Base-by-base conservation (phyloP, 2,797 vertebrate genomes). In the Sphenodon punctatus region DNA sequence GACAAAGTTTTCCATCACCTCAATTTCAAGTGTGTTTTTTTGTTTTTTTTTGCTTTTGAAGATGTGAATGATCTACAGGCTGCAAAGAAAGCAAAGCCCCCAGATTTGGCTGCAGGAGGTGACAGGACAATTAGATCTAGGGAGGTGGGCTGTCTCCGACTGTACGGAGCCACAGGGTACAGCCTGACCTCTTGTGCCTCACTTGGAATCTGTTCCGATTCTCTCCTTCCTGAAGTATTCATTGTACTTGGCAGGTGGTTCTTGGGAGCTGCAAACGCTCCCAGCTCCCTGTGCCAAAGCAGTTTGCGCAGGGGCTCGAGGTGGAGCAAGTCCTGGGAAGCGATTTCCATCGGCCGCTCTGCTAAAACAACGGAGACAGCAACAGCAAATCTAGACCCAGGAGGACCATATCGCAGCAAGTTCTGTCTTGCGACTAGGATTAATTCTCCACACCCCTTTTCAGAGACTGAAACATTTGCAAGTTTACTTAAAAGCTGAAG, bases 171-270 rank as follows among this genome's bases (percentile, higher is more conserved):
- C 19, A 11, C 2, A 1, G 69, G 73, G 46, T 86, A 70, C 6
- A 17, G 7, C 4, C 41, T 86, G 82, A 92, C 88, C 86, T 88
- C 86, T 67, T 51, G 85, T 90, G 63, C 76, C 68, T 82, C 72
- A 6, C 85, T 82, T 34, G 90, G 87, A 87, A n/a, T 72, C 13
- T 46, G 10, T 87, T 82, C 87, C 22, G 42, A 82, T 65, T 16
- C 3, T 84, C 87, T 91, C 81, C 87, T 82, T 90, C n/a, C 87
- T 46, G 0, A 93, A 90, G 88, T 93, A 93, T 91, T 85, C 85
- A 64, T 0, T 85, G 90, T 89, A 82, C 91, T 88, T 89, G 90
- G 91, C 90, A 84, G 74, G 43, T 27, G 2, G 80, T 59, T 25
- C 36, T 59, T 2, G n/a, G 2, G 1, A 74, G 78, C 41, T n/a